Base-by-base conservation (phyloP, 2,113 vertebrate species). In the Oreochromis niloticus region DNA sequence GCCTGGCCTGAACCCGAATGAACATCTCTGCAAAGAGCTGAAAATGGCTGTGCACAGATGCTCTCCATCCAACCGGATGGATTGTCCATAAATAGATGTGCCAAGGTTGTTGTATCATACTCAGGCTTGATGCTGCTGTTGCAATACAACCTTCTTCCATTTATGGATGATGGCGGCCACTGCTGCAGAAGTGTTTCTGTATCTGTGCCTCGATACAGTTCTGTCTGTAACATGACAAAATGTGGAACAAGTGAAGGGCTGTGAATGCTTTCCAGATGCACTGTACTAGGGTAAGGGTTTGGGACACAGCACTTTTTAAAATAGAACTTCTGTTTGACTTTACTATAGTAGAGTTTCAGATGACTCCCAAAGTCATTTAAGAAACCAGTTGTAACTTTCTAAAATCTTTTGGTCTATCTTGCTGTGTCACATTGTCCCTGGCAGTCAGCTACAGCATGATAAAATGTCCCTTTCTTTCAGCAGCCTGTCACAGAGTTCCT, bases 401-500 rank as follows among this genome's bases (percentile, higher is more conserved):
- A 48, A 46, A 43, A 34, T 55, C 7, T 34, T 6, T 13, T 36
- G 12, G 78, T 83, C 43, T 30, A 2, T 52, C 19, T 82, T 85
- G 84, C 36, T 81, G 9, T 32, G 32, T 41, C n/a, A 24, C 4
- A 7, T 5, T 9, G 87, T 89, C 59, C 46, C 24, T 16, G 55
- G 6, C 16, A 4, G 43, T 84, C 59, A 30, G 81, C 85, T 30
- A 6, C 66, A 75, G 14, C 30, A 16, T 46, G 36, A 88, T 43
- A 16, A 61, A 63, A 79, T 22, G 86, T 73, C 80, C 27, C 30
- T 68, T 19, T 63, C 82, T 27, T 81, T 86, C 88, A 84, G 9
- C 83, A 34, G 75, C 80, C 80, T 92, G 90, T 91, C 89, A 92
- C 17, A 41, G 13, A 63, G 34, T 66, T 85, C 71, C 87, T 80